Evolutionary conservation across 1,140 invertebrate genomes (phyloP).

Genomic region (Pentalonia nigronervosa): DNA sequence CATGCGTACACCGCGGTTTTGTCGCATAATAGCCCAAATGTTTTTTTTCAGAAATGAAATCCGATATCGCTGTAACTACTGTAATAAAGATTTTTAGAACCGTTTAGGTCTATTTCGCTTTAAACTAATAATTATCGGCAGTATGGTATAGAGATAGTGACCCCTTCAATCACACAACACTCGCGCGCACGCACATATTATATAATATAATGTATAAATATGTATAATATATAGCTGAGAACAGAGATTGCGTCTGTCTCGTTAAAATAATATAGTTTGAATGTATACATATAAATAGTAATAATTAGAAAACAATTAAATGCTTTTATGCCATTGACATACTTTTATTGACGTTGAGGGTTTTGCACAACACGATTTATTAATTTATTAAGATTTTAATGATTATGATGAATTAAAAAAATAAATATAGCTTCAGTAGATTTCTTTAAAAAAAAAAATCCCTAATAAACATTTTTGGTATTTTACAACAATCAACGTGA

Average conservation of each 20-base stretch:
- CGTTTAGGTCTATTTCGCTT: not conserved
- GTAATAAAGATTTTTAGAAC: not conserved
- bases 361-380: not conserved
- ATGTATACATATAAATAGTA: not conserved
- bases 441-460: not conserved
- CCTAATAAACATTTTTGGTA: not conserved
- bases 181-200: too few relatives aligned
- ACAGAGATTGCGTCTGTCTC: not conserved
- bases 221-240: not conserved
- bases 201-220: not conserved
- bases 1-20: not conserved
- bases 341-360: not conserved
- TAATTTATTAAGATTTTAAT: not conserved
- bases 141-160: not conserved
- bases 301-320: slow-evolving; percentile 14
- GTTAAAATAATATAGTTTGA: not conserved
- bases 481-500: not conserved
- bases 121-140: slow-evolving; percentile 6
- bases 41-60: slow-evolving; percentile 1
- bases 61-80: not conserved
- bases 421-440: not conserved
- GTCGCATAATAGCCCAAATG: not conserved
- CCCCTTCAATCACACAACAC: not conserved
- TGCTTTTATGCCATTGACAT: not conserved
- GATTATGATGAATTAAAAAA: not conserved